Conservation (phyloP, 2,113 vertebrate species). For the Australoheros scitulus region DNA sequence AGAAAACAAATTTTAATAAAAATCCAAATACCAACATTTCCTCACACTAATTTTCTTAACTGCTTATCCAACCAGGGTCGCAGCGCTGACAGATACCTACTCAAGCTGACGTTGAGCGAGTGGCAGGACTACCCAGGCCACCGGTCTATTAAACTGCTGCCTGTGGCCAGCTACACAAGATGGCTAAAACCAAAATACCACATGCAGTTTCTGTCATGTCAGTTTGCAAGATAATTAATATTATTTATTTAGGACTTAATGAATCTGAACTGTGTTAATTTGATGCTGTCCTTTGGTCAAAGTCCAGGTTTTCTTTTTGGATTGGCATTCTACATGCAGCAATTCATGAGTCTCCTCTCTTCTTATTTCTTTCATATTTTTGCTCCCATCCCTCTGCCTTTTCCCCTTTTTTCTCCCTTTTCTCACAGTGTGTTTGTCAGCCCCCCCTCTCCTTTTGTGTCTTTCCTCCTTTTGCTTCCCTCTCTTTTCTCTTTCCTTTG, state of each 20-base stretch:
- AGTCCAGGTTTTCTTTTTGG: background rate
- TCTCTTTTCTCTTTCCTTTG: slow-evolving; percentile 60
- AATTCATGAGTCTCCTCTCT: slow-evolving; percentile 24
- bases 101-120: background rate
- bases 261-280: slow-evolving; percentile 4
- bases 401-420: slow-evolving; percentile 26
- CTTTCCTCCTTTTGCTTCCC: background rate
- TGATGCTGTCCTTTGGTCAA: background rate
- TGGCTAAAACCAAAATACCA: background rate
- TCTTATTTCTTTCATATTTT: slow-evolving; percentile 15
- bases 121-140: background rate
- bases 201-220: background rate
- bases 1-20: background rate
- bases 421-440: slow-evolving; percentile 41
- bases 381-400: slow-evolving; percentile 27
- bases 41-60: background rate
- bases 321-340: background rate
- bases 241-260: background rate
- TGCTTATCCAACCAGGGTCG: background rate
- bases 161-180: background rate
- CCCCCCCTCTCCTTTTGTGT: background rate
- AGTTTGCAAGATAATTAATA: background rate
- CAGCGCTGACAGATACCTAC: background rate
- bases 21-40: background rate
- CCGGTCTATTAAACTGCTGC: background rate